A percentile compares a stretch with the other conserved stretches of the same genome.
Conservation (phyloP, 1,140 invertebrate species). For the Drosophila pachea region DNA sequence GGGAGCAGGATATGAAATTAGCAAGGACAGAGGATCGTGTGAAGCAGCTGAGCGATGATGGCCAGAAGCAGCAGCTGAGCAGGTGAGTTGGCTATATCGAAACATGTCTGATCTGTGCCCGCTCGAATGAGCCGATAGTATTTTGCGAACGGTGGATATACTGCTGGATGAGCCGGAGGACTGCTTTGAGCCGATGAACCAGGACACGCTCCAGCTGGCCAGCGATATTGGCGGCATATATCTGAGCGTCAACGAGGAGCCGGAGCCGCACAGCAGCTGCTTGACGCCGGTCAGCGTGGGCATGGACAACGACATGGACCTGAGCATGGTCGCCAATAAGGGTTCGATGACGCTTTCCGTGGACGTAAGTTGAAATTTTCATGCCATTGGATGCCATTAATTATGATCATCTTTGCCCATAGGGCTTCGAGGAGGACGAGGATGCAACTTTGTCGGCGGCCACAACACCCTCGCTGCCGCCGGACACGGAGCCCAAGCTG, state of each 20-base stretch:
- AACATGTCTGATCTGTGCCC: too few relatives aligned
- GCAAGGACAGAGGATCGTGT: constrained; percentile 13
- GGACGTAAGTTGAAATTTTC: constrained; percentile 60
- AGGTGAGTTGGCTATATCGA: constrained; percentile 15
- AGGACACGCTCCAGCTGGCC: constrained; percentile 71
- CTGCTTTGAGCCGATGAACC: constrained; percentile 80
- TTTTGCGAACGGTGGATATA: constrained; percentile 28
- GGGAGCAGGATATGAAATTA: not conserved
- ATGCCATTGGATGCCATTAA: too few relatives aligned
- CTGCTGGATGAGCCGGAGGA: constrained; percentile 35
- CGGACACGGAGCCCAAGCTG: constrained; percentile 55
- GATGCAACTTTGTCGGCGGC: constrained; percentile 81
- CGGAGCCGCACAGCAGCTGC: constrained; percentile 52
- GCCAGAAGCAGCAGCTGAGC: not conserved
- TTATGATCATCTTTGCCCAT: too few relatives aligned
- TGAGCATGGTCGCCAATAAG: constrained; percentile 73
- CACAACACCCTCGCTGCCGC: constrained; percentile 66
- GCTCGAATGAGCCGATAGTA: not conserved
- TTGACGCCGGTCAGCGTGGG: constrained; percentile 66
- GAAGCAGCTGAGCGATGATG: not conserved
- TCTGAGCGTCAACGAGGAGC: constrained; percentile 44
- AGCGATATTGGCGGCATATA: constrained; percentile 33
- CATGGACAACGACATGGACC: constrained; percentile 52
- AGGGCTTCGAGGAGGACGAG: constrained; percentile 79
- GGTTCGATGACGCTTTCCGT: constrained; percentile 69